Percentiles rank a stretch among this genome's conserved stretches.
phyloP scores from a whole-genome alignment of 2,113 vertebrate species.

The Furnarius figulus region DNA sequence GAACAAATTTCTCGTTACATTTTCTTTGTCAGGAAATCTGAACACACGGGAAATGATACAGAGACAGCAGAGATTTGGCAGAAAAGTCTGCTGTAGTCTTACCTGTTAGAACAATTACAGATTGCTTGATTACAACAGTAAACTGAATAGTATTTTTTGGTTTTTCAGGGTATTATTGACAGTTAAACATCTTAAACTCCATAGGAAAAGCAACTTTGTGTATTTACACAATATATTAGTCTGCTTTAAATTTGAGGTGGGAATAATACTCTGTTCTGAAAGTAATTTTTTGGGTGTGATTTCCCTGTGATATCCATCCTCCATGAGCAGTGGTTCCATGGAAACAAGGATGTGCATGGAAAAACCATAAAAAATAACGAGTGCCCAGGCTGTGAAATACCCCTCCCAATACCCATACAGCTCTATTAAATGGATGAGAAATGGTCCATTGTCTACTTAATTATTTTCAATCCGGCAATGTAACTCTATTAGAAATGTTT shows the following conservation, averaged over 20 bases:
- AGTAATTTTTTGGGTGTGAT: background rate
- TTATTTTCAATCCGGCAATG: background rate
- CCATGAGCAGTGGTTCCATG: background rate
- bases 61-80: background rate
- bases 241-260: background rate
- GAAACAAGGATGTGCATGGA: background rate
- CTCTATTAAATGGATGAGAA: background rate
- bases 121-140: background rate
- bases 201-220: background rate
- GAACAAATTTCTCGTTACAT: background rate
- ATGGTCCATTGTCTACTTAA: background rate
- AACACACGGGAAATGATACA: background rate
- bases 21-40: background rate
- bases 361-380: background rate
- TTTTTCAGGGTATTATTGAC: background rate
- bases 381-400: background rate
- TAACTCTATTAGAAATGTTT: slow-evolving; percentile 3
- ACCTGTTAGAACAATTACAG: background rate
- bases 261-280: background rate
- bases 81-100: background rate
- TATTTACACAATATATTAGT: background rate
- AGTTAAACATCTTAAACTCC: background rate
- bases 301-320: background rate
- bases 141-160: background rate
- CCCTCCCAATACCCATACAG: background rate